These are phyloP conservation scores for Cephalopholis sonnerati DNA, from an alignment of 2,113 vertebrate genomes.

Conservation along the genomic window DNA sequence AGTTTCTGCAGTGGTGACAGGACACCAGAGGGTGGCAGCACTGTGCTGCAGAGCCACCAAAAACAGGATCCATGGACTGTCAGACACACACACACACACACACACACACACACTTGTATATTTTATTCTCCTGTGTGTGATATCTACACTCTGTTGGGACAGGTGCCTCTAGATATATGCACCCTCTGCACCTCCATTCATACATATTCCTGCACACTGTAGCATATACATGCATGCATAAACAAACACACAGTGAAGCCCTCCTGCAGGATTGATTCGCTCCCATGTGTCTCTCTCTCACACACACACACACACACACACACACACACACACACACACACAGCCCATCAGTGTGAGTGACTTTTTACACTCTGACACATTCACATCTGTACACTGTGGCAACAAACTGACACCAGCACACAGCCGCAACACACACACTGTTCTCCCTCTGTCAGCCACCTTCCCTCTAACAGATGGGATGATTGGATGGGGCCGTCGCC, in stretches of 20 bases:
- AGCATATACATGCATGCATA: background rate
- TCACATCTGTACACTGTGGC: conserved; percentile 10
- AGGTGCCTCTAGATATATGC: background rate
- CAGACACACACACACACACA: background rate
- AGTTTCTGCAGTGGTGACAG: conserved; percentile 30
- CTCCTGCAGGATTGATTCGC: background rate
- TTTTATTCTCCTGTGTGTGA: background rate
- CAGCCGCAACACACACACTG: conserved; percentile 26
- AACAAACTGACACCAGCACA: conserved; percentile 20
- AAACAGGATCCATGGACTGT: background rate
- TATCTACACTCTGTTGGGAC: background rate
- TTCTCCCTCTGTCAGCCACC: conserved; percentile 17
- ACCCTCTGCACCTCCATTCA: background rate
- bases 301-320: conserved; percentile 10
- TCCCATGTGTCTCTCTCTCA: background rate
- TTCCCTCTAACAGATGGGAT: conserved; percentile 70
- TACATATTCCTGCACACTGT: background rate
- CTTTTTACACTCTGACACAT: conserved; percentile 34
- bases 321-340: conserved; percentile 11
- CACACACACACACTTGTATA: background rate
- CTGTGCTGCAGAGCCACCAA: conserved; percentile 68
- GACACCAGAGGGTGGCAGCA: conserved; percentile 78
- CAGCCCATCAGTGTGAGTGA: background rate
- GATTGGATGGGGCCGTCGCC: conserved; percentile 55
- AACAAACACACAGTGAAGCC: background rate